Evolutionary conservation across 92 coral and sea anemone genomes (phyloP), one percentile per base, ranked within the genome.

Genomic region (Palythoa heliodiscus): DNA sequence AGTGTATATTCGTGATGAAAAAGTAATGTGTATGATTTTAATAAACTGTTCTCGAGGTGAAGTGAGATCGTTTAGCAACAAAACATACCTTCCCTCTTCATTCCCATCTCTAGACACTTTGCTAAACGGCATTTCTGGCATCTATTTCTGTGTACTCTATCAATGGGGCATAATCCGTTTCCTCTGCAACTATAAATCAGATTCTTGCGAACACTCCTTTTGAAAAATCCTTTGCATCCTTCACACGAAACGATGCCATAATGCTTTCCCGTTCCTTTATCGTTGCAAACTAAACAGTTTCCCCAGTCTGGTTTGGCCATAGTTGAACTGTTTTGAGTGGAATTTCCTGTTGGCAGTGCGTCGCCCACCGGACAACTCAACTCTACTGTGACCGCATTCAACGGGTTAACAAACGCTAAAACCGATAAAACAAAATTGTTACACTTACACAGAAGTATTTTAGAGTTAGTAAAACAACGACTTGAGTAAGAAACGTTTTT

Each of bases 161-260:
- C 95, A 35, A 97, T 90, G 6, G 93, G 92, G 57, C 99, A 97
- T 13, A 84, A 87, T 0, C 94, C 92, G 40, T 77, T 82, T 25
- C 92, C 97, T 48, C 94, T 93, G 67, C 99, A 97, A 53, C 93
- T 73, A 82, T 97, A 97, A 16, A 66, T 72, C 50, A 95, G 87
- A 48, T 89, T 93, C 73, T 93, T 97, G 2, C 99, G 87, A 12
- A 97, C 77, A 55, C 97, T 94, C 50, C 99, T 72, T 82, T 95
- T 95, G 84, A 97, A 97, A 67, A 97, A 97, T 23, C 99, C 99
- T 60, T 97, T 97, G 82, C 99, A 97, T 11, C 99, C 99, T 83
- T 97, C 99, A 29, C 99, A 97, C 17, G 99, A 92, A 20, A 95
- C 89, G 37, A 95, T 93, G 20, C 99, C 99, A 83, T 97, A 97